These are phyloP conservation scores for Slavum lentiscoides DNA, from an alignment of 2,888 invertebrate genomes.

Conservation along the genomic window DNA sequence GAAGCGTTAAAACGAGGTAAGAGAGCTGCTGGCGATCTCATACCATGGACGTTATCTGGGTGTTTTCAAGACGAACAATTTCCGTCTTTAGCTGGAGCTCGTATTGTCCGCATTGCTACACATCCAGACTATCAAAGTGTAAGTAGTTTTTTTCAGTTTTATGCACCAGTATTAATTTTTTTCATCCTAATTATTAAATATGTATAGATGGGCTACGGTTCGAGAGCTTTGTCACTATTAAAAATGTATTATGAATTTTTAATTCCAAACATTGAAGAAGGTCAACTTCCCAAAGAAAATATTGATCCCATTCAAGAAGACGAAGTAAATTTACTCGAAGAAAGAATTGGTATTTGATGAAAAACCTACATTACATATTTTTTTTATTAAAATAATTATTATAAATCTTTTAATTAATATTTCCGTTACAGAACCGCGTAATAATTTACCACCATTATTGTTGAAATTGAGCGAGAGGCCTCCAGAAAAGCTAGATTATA, in stretches of 20 bases:
- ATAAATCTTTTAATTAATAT: no score
- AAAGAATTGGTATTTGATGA: constrained; percentile 65
- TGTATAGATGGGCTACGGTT: constrained; percentile 95
- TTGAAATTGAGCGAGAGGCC: constrained; percentile 80
- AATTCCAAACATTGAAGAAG: constrained; percentile 72
- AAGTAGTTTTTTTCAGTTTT: constrained; percentile 56
- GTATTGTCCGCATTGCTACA: constrained; percentile 94
- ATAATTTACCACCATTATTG: constrained; percentile 84
- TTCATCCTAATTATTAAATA: constrained; percentile 47
- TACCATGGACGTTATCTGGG: constrained; percentile 98
- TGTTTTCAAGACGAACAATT: constrained; percentile 95
- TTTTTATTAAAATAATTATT: not conserved
- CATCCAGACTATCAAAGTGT: constrained; percentile 95
- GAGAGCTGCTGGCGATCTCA: constrained; percentile 92
- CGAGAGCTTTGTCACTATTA: constrained; percentile 79
- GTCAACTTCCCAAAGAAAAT: constrained; percentile 58
- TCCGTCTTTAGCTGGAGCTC: constrained; percentile 83
- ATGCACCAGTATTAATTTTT: not conserved
- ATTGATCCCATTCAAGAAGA: constrained; percentile 65
- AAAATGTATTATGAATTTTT: constrained; percentile 87
- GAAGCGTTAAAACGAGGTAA: constrained; percentile 83
- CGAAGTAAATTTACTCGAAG: constrained; percentile 69
- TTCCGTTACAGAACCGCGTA: constrained; percentile 66
- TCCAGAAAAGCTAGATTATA: constrained; percentile 85
- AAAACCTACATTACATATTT: not conserved